phyloP scores from a whole-genome alignment of 2,113 vertebrate genomes.

The Pseudorectes ferrugineus region DNA sequence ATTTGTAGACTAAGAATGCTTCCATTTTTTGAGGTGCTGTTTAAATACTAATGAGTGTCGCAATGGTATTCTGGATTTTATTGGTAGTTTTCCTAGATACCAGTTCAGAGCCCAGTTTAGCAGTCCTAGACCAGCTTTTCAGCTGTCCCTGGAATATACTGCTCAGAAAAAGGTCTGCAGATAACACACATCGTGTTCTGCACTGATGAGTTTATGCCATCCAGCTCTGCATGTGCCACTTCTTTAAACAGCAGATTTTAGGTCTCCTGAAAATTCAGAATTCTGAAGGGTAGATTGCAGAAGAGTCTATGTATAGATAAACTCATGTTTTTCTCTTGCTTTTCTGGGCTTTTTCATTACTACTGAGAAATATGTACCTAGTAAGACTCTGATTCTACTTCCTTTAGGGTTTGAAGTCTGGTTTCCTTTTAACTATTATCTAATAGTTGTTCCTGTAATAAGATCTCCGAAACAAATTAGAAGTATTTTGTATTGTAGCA shows the following conservation, averaged over 20 bases:
- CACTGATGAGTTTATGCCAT: not conserved
- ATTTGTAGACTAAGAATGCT: not conserved
- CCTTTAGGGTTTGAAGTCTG: not conserved
- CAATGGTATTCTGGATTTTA: not conserved
- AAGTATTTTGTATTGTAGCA: not conserved
- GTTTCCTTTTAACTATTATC: not conserved
- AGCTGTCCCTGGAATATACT: not conserved
- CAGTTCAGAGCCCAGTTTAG: not conserved
- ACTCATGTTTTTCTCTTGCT: not conserved
- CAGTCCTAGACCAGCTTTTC: not conserved
- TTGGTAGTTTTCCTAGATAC: not conserved
- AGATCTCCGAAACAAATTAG: not conserved
- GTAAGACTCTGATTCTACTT: not conserved
- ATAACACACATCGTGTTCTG: not conserved
- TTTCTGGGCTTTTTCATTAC: not conserved
- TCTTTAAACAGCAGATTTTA: not conserved
- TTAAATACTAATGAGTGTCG: not conserved
- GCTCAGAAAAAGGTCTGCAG: not conserved
- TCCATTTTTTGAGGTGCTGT: not conserved
- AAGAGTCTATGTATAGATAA: not conserved
- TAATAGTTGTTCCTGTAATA: not conserved
- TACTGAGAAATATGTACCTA: not conserved
- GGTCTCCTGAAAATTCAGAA: not conserved
- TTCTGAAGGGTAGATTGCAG: not conserved
- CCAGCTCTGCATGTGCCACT: not conserved